Conservation (phyloP, 2,888 invertebrate genomes). For the Netelia inedita region DNA sequence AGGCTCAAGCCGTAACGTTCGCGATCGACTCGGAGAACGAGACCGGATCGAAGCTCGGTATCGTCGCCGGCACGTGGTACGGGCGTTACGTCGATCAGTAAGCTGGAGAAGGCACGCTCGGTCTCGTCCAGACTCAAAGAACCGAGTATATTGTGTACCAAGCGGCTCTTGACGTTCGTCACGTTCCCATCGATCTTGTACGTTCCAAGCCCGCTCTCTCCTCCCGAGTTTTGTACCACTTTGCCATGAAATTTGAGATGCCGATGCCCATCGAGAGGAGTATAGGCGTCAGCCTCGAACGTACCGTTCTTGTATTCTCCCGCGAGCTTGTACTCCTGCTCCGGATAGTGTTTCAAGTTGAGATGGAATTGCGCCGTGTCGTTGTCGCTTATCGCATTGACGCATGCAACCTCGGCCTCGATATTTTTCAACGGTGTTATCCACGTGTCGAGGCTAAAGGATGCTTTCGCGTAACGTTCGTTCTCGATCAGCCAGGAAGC, state of each 20-base stretch:
- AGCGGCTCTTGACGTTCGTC: slow-evolving; percentile 66
- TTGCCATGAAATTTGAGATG: slow-evolving; percentile 77
- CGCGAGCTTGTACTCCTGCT: slow-evolving; percentile 74
- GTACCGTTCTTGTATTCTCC: slow-evolving; percentile 71
- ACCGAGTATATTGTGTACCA: slow-evolving; percentile 67
- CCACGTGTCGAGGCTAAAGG: slow-evolving; percentile 81
- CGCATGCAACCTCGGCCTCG: slow-evolving; percentile 76
- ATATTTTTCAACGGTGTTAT: slow-evolving; percentile 81
- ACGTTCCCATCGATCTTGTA: slow-evolving; percentile 77
- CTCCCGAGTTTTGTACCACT: slow-evolving; percentile 33
- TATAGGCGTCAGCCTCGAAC: slow-evolving; percentile 73
- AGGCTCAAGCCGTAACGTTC: slow-evolving; percentile 72
- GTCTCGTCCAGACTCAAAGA: slow-evolving; percentile 64
- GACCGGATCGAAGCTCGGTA: not conserved
- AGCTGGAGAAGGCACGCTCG: slow-evolving; percentile 1
- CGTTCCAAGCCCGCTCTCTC: slow-evolving; percentile 40
- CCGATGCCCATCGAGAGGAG: slow-evolving; percentile 69
- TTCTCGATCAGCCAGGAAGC: slow-evolving; percentile 81
- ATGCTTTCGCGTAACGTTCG: slow-evolving; percentile 77
- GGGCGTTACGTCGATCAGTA: slow-evolving; percentile 30
- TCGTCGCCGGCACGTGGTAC: slow-evolving; percentile 6
- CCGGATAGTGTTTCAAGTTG: slow-evolving; percentile 72
- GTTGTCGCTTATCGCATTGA: slow-evolving; percentile 74
- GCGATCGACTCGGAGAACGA: slow-evolving; percentile 69
- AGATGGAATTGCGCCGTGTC: slow-evolving; percentile 72